phyloP scores from a whole-genome alignment of 2,797 vertebrate species.

The Artibeus lituratus region DNA sequence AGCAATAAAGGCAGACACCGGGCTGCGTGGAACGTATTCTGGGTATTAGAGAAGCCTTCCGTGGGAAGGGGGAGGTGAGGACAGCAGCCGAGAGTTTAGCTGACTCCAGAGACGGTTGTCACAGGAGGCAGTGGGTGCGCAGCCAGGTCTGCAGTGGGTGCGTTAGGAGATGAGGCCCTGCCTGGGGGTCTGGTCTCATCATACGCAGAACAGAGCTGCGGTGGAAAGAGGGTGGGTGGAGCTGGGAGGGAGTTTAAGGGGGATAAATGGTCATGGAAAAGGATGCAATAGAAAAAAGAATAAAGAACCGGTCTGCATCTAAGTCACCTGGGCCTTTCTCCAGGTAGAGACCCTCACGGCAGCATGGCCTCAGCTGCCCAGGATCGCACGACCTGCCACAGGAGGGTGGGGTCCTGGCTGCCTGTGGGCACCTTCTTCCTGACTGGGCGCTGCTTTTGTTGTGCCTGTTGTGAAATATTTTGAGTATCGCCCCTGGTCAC shows the following conservation, averaged over 20 bases:
- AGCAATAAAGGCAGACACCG: conserved; percentile 78
- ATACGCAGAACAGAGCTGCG: neutral
- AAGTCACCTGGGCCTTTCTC: neutral
- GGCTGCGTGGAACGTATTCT: conserved; percentile 74
- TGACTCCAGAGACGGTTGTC: neutral
- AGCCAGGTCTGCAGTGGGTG: neutral
- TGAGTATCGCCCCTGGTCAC: neutral
- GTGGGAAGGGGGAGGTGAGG: conserved; percentile 59
- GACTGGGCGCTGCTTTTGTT: neutral
- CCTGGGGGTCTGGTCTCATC: neutral
- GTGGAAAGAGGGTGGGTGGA: no score
- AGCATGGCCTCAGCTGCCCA: neutral
- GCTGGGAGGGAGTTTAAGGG: no score
- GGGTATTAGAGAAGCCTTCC: conserved; percentile 73
- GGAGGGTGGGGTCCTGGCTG: neutral
- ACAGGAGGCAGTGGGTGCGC: neutral
- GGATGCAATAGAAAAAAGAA: no score
- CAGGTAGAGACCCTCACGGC: neutral
- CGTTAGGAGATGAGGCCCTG: neutral
- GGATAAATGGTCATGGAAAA: no score
- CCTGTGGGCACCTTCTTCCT: no score
- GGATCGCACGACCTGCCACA: neutral
- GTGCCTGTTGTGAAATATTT: neutral
- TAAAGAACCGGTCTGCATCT: neutral
- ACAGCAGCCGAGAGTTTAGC: conserved; percentile 27